Conservation (phyloP, 2,113 vertebrate species). For the Entelurus aequoreus region DNA sequence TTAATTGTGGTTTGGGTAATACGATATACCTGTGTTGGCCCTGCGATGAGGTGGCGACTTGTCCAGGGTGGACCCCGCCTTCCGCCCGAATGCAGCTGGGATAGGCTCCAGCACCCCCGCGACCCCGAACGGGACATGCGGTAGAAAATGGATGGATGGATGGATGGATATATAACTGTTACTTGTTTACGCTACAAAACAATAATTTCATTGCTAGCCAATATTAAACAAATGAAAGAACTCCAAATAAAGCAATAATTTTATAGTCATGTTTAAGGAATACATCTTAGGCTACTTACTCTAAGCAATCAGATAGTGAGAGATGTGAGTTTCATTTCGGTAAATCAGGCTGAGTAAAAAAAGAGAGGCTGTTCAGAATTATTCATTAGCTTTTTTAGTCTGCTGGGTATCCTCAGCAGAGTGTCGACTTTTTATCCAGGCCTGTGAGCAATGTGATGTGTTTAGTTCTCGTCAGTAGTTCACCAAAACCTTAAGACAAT, state of each 20-base stretch:
- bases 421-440: slow-evolving; percentile 55
- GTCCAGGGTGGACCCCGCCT: too few species aligned
- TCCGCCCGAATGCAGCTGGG: too few species aligned
- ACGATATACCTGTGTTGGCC: too few species aligned
- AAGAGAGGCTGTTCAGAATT: slow-evolving; percentile 49
- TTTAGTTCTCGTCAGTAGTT: slow-evolving; percentile 39
- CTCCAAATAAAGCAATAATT: neutral
- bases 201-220: too few species aligned
- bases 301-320: slow-evolving; percentile 32
- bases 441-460: slow-evolving; percentile 46
- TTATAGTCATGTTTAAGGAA: slow-evolving; percentile 19
- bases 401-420: slow-evolving; percentile 48
- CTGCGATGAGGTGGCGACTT: too few species aligned
- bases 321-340: slow-evolving; percentile 27
- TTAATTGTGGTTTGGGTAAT: too few species aligned
- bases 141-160: too few species aligned
- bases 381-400: slow-evolving; percentile 61
- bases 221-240: neutral
- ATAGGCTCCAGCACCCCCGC: too few species aligned
- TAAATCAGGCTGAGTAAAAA: slow-evolving; percentile 38
- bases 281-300: slow-evolving; percentile 20
- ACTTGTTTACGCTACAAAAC: too few species aligned
- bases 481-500: slow-evolving; percentile 45
- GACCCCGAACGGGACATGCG: too few species aligned
- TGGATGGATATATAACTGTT: too few species aligned